phyloP scores from a whole-genome alignment of 2,888 invertebrate species.

The Cephonodes hylas region DNA sequence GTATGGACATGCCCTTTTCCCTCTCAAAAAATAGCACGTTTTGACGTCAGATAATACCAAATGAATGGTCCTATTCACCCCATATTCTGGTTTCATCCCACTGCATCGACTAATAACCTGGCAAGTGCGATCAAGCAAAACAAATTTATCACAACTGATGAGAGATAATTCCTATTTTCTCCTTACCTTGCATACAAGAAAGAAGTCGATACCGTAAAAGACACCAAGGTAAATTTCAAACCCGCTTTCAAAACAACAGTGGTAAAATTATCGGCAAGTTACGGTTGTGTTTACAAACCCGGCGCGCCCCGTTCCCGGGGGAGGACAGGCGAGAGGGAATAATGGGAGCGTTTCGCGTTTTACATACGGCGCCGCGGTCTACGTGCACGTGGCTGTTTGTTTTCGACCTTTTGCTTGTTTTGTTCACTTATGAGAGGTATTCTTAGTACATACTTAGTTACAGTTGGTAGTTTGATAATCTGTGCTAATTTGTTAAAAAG shows the following conservation, averaged over 20 bases:
- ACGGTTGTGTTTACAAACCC: slow-evolving; percentile 57
- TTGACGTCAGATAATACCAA: no score
- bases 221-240: neutral
- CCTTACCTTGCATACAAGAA: neutral
- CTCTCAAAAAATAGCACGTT: no score
- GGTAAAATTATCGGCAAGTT: slow-evolving; percentile 51
- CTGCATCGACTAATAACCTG: no score
- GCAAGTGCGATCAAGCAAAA: no score
- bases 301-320: slow-evolving; percentile 34
- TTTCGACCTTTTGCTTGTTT: neutral
- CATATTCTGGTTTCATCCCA: no score
- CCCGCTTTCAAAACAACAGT: slow-evolving; percentile 42
- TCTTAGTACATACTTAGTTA: neutral
- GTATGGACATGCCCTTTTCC: no score
- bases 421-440: neutral
- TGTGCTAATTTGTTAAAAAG: neutral
- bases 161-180: no score
- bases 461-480: neutral
- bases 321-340: slow-evolving; percentile 32
- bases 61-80: no score
- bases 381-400: neutral
- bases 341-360: slow-evolving; percentile 16
- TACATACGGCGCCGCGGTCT: neutral
- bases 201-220: neutral
- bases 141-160: no score